Conservation (phyloP, 2,888 invertebrate species). For the Auanema freiburgensis region DNA sequence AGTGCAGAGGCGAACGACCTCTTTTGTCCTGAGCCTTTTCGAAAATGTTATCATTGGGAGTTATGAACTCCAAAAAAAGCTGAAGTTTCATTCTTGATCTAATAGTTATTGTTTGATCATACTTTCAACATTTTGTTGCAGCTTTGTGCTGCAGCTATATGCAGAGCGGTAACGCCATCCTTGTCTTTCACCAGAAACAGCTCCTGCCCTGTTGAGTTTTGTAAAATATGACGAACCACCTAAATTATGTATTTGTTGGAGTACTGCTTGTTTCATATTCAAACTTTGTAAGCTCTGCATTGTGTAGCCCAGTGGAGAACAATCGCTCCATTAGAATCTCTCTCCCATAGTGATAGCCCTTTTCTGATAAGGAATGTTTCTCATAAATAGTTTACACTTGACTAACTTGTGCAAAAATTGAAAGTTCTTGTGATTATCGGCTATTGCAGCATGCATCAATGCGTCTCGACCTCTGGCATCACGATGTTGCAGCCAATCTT, state of each 20-base stretch:
- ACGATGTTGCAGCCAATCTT: constrained; percentile 18
- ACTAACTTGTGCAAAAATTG: constrained; percentile 32
- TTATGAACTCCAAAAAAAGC: constrained; percentile 33
- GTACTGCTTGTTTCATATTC: no score
- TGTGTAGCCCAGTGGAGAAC: constrained; percentile 54
- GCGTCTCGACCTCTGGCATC: constrained; percentile 36
- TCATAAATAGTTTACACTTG: background rate
- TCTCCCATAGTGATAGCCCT: constrained; percentile 11
- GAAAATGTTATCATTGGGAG: constrained; percentile 23
- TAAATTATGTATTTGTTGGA: background rate
- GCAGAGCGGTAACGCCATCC: constrained; percentile 53
- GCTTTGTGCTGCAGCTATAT: constrained; percentile 50
- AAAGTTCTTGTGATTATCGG: constrained; percentile 41
- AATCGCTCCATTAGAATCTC: constrained; percentile 37
- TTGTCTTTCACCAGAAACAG: constrained; percentile 39
- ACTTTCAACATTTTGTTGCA: constrained; percentile 51
- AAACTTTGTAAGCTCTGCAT: constrained; percentile 26
- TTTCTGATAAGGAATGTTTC: constrained; percentile 10
- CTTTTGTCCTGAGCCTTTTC: constrained; percentile 34
- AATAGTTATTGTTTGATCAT: background rate
- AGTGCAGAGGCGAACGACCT: constrained; percentile 53
- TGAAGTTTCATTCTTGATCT: constrained; percentile 9
- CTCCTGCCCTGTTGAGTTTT: background rate
- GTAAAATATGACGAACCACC: constrained; percentile 6
- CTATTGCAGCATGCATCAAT: constrained; percentile 38